These are phyloP conservation scores for Drosophila yooni DNA, from an alignment of 2,888 invertebrate genomes.

Conservation along the genomic window DNA sequence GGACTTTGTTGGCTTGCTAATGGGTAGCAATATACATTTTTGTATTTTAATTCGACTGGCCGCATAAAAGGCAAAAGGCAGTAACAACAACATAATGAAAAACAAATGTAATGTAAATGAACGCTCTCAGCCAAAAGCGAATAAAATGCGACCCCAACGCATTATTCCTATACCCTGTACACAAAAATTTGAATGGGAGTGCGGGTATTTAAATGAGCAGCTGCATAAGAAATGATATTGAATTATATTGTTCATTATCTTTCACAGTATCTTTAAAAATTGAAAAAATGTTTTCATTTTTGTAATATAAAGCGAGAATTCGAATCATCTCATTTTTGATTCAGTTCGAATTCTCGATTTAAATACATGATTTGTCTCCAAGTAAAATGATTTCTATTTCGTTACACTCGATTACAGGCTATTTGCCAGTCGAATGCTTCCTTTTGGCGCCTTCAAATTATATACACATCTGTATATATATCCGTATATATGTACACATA, in stretches of 20 bases:
- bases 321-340: too few species aligned
- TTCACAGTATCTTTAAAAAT: fast-evolving
- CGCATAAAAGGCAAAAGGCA: conserved; percentile 57
- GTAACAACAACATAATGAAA: conserved; percentile 30
- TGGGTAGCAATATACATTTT: not conserved
- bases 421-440: not conserved
- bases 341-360: too few species aligned
- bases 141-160: conserved; percentile 52
- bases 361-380: not conserved
- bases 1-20: conserved; percentile 32
- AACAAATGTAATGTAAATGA: conserved; percentile 32
- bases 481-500: not conserved
- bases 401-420: not conserved
- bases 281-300: not conserved
- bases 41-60: conserved; percentile 62
- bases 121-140: conserved; percentile 30
- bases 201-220: not conserved
- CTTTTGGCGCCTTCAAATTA: not conserved
- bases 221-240: not conserved
- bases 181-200: fast-evolving
- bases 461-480: not conserved
- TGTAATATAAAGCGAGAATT: not conserved
- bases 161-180: conserved; percentile 48
- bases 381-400: not conserved
- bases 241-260: not conserved